These are phyloP conservation scores for Pseudomyrmex cubaensis DNA, from an alignment of 1,140 invertebrate species.

Conservation along the genomic window DNA sequence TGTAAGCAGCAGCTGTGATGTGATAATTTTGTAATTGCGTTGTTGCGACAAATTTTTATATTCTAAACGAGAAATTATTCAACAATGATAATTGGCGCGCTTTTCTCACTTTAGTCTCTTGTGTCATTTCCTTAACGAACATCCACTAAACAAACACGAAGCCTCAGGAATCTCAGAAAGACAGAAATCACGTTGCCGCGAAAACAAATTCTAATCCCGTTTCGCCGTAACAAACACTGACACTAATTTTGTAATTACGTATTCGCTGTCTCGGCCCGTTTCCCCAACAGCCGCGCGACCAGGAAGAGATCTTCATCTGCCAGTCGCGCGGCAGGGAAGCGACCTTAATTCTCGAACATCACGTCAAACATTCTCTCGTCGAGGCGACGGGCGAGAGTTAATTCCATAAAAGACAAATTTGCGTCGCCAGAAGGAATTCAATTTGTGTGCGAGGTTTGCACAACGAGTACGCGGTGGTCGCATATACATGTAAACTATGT, in stretches of 20 bases:
- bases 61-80: background rate
- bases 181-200: background rate
- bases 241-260: slow-evolving; percentile 54
- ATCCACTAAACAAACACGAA: background rate
- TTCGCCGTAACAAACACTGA: slow-evolving; percentile 25
- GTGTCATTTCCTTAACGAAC: background rate
- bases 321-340: background rate
- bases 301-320: slow-evolving; percentile 53
- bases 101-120: background rate
- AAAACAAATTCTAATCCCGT: slow-evolving; percentile 47
- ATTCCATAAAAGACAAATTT: slow-evolving; percentile 55
- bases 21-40: too few relatives aligned
- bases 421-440: slow-evolving; percentile 34
- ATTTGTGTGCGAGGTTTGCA: slow-evolving; percentile 46
- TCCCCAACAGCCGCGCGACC: background rate
- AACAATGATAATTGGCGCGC: background rate
- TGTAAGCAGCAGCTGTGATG: background rate
- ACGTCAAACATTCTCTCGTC: slow-evolving; percentile 47
- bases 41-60: too few relatives aligned
- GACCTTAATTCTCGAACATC: slow-evolving; percentile 53
- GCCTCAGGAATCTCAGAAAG: background rate
- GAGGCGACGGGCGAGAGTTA: slow-evolving; percentile 25
- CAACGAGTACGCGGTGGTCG: slow-evolving; percentile 46
- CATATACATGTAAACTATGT: slow-evolving; percentile 17
- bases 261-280: slow-evolving; percentile 38